A percentile compares a stretch with the other conserved stretches of the same genome.
Conservation (phyloP, 37 sponge, comb jelly and placozoan genomes). For the Ianthella basta region DNA sequence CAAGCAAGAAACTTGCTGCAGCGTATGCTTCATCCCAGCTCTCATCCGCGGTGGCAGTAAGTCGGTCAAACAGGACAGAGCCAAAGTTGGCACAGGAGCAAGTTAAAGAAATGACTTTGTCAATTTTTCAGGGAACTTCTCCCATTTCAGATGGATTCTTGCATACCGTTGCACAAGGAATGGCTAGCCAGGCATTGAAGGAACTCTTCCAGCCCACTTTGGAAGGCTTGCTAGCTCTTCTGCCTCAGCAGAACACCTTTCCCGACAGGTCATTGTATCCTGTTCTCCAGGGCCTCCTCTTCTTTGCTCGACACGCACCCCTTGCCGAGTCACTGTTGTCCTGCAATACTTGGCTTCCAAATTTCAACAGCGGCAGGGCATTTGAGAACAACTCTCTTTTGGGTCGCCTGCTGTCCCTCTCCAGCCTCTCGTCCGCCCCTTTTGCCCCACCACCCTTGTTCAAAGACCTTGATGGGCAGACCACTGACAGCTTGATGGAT, state of each 20-base stretch:
- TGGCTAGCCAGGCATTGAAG: not conserved
- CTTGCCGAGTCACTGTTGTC: not conserved
- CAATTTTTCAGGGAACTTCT: constrained; percentile 5
- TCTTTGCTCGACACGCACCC: constrained; percentile 2
- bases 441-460: not conserved
- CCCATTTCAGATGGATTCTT: not conserved
- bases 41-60: too few relatives aligned
- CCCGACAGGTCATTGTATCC: not conserved
- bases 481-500: not conserved
- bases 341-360: not conserved
- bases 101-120: not conserved
- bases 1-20: not conserved
- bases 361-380: constrained; percentile 31
- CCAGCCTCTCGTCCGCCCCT: not conserved
- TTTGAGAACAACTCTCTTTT: constrained; percentile 59
- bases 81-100: not conserved
- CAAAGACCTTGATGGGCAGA: not conserved
- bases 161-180: not conserved
- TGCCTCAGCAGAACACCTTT: not conserved
- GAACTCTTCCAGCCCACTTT: not conserved
- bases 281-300: not conserved
- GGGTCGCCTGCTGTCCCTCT: constrained; percentile 49
- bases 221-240: not conserved
- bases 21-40: constrained; percentile 15
- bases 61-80: too few relatives aligned